Evolutionary conservation across 2,888 invertebrate genomes (phyloP), one percentile per base, ranked within the genome.

Genomic region (Acholoe squamosa): DNA sequence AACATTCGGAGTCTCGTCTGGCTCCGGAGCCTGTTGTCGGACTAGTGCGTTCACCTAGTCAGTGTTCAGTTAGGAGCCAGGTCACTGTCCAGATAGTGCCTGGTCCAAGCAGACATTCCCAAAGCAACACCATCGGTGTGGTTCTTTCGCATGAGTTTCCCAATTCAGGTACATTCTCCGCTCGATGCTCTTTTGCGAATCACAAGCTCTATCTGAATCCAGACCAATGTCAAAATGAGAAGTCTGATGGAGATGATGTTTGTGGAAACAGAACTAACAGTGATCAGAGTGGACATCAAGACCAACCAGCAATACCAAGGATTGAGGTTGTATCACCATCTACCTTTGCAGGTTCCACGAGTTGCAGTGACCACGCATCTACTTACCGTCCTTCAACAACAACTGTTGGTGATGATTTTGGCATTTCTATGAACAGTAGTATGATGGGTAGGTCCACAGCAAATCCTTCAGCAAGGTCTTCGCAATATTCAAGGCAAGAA

Each of bases 81-180:
- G 84, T 84, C 3, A 84, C n/a, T 1, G 43, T 84, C n/a, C 84
- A 84, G 43, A 84, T 84, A 33, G 43, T 16, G n/a, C 84, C 84
- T 1, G 28, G 28, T 22, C 16, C 84, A 0, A 33, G 34, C 14
- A 43, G 3, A 22, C 16, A 33, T 51, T n/a, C 34, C 7, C 19
- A 28, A 34, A 10, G 34, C 84, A 84, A 84, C 84, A 34, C 43
- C 16, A n/a, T 84, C 34, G 84, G 25, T 7, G 43, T 84, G 84
- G 84, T 84, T 1, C 25, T 84, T 12, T 84, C 84, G 1, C 84
- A 84, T 19, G 84, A 84, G 34, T 28, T 51, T 22, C 84, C 84
- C n/a, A 25, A 71, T 14, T 25, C 71, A 5, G 71, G 71, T 28
- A 28, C 25, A 22, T 28, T 71, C 14, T 71, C 71, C 25, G 28